Conservation (phyloP, 2,113 vertebrate genomes). For the Oreochromis spilurus region DNA sequence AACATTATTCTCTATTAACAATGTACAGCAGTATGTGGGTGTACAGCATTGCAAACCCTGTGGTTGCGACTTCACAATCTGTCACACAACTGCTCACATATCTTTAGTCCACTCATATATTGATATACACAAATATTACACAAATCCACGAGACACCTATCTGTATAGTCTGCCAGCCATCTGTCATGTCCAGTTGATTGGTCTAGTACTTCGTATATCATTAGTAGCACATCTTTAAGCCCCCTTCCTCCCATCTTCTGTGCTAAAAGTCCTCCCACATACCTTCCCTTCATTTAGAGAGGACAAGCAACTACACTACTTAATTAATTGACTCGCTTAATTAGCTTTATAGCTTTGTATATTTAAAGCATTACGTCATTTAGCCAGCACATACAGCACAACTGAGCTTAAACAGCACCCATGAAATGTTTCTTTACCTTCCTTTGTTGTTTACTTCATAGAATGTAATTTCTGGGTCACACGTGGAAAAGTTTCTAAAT, state of each 20-base stretch:
- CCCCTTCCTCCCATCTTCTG: neutral
- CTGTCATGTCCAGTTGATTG: neutral
- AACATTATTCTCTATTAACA: neutral
- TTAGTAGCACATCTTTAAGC: neutral
- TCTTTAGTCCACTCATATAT: neutral
- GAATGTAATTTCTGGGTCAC: neutral
- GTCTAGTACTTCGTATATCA: neutral
- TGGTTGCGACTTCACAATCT: neutral
- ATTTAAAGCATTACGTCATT: conserved; percentile 27
- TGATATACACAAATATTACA: neutral
- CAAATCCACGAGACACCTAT: neutral
- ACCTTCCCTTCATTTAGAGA: neutral
- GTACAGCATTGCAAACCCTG: neutral
- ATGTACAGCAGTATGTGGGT: neutral
- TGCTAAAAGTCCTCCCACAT: neutral
- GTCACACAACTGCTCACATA: neutral
- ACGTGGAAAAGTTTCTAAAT: neutral
- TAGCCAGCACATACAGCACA: neutral
- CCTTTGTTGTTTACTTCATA: neutral
- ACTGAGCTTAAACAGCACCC: neutral
- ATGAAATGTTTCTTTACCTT: neutral
- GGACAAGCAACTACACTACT: conserved; percentile 19
- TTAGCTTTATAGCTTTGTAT: conserved; percentile 45
- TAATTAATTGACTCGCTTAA: conserved; percentile 52
- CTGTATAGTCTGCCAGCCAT: neutral